phyloP scores from a whole-genome alignment of 1,140 invertebrate genomes.

The Euura lappo region DNA sequence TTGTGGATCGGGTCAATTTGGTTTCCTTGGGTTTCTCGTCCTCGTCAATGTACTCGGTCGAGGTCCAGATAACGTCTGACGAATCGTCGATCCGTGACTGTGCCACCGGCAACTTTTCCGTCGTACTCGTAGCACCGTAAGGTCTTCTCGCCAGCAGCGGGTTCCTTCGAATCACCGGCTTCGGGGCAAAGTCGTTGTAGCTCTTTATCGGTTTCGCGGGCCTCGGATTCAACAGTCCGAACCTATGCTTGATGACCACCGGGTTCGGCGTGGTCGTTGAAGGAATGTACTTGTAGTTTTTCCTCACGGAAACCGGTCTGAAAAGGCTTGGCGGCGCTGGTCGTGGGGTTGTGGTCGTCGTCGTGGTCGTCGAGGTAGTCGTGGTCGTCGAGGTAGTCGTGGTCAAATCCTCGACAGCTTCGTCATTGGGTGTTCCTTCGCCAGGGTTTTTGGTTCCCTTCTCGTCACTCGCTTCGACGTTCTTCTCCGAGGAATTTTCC shows the following conservation, averaged over 20 bases:
- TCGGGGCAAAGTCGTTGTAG: conserved; percentile 52
- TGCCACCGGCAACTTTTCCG: conserved; percentile 8
- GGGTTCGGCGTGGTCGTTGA: conserved; percentile 51
- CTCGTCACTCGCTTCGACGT: neutral
- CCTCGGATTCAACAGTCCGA: conserved; percentile 45
- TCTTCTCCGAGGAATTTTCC: conserved; percentile 9
- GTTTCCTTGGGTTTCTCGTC: neutral
- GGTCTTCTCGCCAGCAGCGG: conserved; percentile 38
- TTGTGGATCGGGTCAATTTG: neutral
- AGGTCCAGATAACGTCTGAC: conserved; percentile 3
- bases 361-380: conserved; percentile 20
- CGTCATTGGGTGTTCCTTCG: neutral
- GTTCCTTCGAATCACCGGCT: conserved; percentile 49
- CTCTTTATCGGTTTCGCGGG: conserved; percentile 48
- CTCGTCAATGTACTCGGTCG: conserved; percentile 16
- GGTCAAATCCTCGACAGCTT: neutral
- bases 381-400: conserved; percentile 20
- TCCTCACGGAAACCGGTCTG: conserved; percentile 46
- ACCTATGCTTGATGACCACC: conserved; percentile 49
- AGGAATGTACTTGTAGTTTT: conserved; percentile 51
- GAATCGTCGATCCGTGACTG: conserved; percentile 18
- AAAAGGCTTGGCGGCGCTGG: conserved; percentile 42
- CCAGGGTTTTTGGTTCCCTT: neutral
- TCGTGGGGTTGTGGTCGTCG: conserved; percentile 31
- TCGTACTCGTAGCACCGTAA: conserved; percentile 12